A percentile compares a stretch with the other conserved stretches of the same genome.
phyloP scores from a whole-genome alignment of 2,797 vertebrate species.

The Mustela erminea region DNA sequence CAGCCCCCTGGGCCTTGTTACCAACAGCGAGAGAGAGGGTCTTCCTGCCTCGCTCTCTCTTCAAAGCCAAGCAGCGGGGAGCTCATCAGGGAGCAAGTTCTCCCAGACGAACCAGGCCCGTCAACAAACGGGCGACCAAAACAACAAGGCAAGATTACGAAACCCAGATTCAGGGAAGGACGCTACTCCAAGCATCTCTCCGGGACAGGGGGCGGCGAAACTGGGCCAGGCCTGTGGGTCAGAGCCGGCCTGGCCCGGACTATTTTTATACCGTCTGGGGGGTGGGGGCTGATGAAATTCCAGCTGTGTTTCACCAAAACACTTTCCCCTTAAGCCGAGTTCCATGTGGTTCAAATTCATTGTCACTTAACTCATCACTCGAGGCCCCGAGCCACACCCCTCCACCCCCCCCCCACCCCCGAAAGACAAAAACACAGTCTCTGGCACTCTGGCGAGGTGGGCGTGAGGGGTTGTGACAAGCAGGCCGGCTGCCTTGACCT shows the following conservation, averaged over 20 bases:
- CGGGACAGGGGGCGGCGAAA: slow-evolving; percentile 47
- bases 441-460: slow-evolving; percentile 62
- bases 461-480: slow-evolving; percentile 75
- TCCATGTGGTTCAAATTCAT: slow-evolving; percentile 83
- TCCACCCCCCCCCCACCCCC: background rate
- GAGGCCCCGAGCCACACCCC: slow-evolving; percentile 58
- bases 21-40: background rate
- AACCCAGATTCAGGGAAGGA: slow-evolving; percentile 78
- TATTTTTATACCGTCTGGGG: slow-evolving; percentile 83
- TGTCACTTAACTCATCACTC: slow-evolving; percentile 83
- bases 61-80: background rate
- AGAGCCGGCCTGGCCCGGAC: slow-evolving; percentile 70
- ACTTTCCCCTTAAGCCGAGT: slow-evolving; percentile 70
- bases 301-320: slow-evolving; percentile 78
- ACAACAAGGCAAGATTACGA: slow-evolving; percentile 74
- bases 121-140: slow-evolving; percentile 73
- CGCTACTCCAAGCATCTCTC: slow-evolving; percentile 63
- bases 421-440: slow-evolving; percentile 72
- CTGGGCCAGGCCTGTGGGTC: slow-evolving; percentile 76
- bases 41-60: background rate
- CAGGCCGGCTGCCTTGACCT: slow-evolving; percentile 65
- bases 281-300: slow-evolving; percentile 77
- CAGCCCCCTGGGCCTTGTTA: background rate
- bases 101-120: slow-evolving; percentile 57
- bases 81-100: background rate